phyloP scores from a whole-genome alignment of 2,888 invertebrate genomes.

The Kuschelorhynchus macadamiae region DNA sequence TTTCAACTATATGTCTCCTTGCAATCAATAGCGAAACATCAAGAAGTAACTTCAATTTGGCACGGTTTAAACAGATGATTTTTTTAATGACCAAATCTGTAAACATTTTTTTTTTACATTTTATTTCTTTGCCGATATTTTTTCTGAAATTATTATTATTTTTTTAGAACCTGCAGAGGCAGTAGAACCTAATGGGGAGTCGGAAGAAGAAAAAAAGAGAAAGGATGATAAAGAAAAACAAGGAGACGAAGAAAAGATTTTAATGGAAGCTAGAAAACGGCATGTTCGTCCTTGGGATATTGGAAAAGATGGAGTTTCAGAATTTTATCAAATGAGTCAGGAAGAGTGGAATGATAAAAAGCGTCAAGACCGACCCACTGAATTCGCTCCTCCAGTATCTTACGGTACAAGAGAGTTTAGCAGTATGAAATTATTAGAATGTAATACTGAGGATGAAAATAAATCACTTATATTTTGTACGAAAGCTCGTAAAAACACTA shows the following conservation, averaged over 20 bases:
- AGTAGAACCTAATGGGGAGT: conserved; percentile 64
- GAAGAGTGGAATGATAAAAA: conserved; percentile 85
- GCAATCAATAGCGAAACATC: too few species aligned
- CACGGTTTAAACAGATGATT: too few species aligned
- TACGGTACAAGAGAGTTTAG: conserved; percentile 47
- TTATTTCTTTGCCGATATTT: too few species aligned
- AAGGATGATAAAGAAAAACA: conserved; percentile 57
- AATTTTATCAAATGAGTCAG: conserved; percentile 76
- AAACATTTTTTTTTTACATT: too few species aligned
- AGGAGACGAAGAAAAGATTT: conserved; percentile 64
- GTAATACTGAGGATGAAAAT: conserved; percentile 31
- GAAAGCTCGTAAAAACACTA: conserved; percentile 20
- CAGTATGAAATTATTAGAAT: conserved; percentile 29
- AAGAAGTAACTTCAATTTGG: too few species aligned
- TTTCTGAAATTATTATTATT: too few species aligned
- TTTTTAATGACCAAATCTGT: too few species aligned
- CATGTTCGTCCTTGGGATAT: conserved; percentile 81
- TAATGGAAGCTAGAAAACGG: conserved; percentile 70
- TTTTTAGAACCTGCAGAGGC: conserved; percentile 59
- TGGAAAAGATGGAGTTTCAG: conserved; percentile 76
- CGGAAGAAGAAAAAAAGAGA: conserved; percentile 62
- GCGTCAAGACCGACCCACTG: conserved; percentile 78
- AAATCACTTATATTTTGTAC: conserved; percentile 63
- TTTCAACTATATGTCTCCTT: too few species aligned
- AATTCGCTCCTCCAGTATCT: conserved; percentile 81